Evolutionary conservation across 1,140 invertebrate species (phyloP).

Genomic region (Brachionus sp.): DNA sequence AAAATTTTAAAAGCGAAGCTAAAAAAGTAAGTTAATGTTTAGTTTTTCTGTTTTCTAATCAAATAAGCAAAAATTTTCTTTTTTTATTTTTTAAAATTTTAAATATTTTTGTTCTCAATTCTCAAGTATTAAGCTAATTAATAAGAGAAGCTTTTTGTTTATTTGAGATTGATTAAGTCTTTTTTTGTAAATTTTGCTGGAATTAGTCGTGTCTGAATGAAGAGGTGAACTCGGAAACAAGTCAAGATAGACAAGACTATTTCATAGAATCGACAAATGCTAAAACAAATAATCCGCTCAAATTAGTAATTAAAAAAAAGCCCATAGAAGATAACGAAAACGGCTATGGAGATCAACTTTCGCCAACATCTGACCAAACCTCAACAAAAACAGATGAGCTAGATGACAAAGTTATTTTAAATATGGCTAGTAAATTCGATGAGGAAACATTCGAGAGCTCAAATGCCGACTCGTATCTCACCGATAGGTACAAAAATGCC

Average conservation of each 20-base stretch:
- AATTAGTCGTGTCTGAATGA: background rate
- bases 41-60: background rate
- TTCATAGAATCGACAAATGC: background rate
- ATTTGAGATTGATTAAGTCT: constrained; percentile 2
- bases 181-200: constrained; percentile 1
- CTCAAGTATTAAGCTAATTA: background rate
- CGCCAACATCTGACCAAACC: background rate
- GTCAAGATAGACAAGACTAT: background rate
- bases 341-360: background rate
- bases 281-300: background rate
- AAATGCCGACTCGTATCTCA: constrained; percentile 15
- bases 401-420: constrained; percentile 10
- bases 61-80: constrained; percentile 39
- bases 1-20: background rate
- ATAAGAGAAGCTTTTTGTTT: constrained; percentile 39
- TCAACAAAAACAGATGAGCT: constrained; percentile 18
- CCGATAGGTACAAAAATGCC: constrained; percentile 32
- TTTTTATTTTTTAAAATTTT: background rate
- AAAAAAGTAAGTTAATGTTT: constrained; percentile 8
- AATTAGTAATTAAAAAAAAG: constrained; percentile 12
- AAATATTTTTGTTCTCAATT: background rate
- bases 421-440: background rate
- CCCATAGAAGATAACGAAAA: background rate
- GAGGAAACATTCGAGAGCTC: background rate
- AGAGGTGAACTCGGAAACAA: background rate